A percentile compares a stretch with the other conserved stretches of the same genome.
Conservation (phyloP, 1,140 invertebrate genomes). For the Diprion similis region DNA sequence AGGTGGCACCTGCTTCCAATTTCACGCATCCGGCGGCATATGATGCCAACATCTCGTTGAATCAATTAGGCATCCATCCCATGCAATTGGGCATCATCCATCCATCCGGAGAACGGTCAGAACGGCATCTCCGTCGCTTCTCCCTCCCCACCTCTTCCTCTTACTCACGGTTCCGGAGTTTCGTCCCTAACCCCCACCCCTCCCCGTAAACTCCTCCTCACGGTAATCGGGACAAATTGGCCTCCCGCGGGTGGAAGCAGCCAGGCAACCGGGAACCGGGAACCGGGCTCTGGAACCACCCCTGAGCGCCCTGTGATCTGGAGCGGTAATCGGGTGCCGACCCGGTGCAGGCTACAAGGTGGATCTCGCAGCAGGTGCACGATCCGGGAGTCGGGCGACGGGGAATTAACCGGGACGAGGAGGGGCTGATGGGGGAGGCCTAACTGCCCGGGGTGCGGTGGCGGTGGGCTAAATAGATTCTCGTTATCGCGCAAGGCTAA, state of each 20-base stretch:
- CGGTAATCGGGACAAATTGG: slow-evolving; percentile 7
- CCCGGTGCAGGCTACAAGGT: background rate
- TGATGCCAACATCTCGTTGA: too few species aligned
- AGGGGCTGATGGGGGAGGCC: background rate
- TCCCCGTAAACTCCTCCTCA: background rate
- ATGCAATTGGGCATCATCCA: too few species aligned
- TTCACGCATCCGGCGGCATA: background rate
- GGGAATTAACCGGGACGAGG: background rate
- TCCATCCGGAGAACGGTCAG: too few species aligned
- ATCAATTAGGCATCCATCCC: too few species aligned
- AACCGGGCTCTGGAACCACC: background rate
- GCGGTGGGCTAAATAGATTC: slow-evolving; percentile 4
- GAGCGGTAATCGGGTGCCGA: slow-evolving; percentile 1
- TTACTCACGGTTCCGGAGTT: background rate
- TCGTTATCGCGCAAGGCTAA: background rate
- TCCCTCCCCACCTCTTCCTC: slow-evolving; percentile 7
- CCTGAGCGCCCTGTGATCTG: slow-evolving; percentile 6
- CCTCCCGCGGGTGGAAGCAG: slow-evolving; percentile 1
- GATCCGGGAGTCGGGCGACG: background rate
- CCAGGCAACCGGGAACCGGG: background rate
- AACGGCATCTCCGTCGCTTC: background rate
- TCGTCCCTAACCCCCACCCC: slow-evolving; percentile 1
- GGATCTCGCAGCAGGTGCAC: background rate
- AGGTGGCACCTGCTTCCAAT: too few species aligned
- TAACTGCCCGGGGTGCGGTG: background rate